Evolutionary conservation across 1,140 invertebrate genomes (phyloP).

Genomic region (Habropoda laboriosa): DNA sequence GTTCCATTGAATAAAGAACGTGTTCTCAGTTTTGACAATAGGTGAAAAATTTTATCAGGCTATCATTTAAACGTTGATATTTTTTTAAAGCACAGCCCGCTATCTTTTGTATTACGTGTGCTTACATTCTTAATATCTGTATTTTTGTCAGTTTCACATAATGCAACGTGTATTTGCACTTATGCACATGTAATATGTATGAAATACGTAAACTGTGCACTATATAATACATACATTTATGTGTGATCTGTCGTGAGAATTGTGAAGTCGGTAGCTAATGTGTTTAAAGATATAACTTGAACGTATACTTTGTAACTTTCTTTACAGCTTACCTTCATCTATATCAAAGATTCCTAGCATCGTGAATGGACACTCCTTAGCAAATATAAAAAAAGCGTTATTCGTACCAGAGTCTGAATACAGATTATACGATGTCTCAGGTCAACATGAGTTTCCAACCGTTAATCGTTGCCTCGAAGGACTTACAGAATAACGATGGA

Average conservation of each 20-base stretch:
- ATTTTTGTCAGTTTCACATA: too few relatives aligned
- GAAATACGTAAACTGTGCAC: too few relatives aligned
- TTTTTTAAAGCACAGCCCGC: too few relatives aligned
- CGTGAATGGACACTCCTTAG: constrained; percentile 56
- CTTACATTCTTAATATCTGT: too few relatives aligned
- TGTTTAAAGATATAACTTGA: too few relatives aligned
- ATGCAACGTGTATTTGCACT: too few relatives aligned
- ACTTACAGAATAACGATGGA: constrained; percentile 51
- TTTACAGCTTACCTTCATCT: background rate
- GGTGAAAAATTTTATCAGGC: background rate
- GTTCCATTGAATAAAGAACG: background rate
- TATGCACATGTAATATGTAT: too few relatives aligned
- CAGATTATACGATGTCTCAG: constrained; percentile 52
- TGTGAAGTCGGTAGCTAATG: too few relatives aligned
- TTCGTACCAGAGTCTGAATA: constrained; percentile 30
- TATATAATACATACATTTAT: too few relatives aligned
- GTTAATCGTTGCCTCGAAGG: constrained; percentile 44
- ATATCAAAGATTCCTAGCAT: background rate
- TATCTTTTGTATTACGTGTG: too few relatives aligned
- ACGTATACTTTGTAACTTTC: background rate
- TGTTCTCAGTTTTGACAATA: background rate
- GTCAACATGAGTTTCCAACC: constrained; percentile 60
- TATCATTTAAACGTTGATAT: background rate
- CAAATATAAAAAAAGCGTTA: constrained; percentile 9
- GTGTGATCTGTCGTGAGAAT: too few relatives aligned